A percentile compares a stretch with the other conserved stretches of the same genome.
Conservation (phyloP, 2,888 invertebrate species). For the Trichacis sp. region DNA sequence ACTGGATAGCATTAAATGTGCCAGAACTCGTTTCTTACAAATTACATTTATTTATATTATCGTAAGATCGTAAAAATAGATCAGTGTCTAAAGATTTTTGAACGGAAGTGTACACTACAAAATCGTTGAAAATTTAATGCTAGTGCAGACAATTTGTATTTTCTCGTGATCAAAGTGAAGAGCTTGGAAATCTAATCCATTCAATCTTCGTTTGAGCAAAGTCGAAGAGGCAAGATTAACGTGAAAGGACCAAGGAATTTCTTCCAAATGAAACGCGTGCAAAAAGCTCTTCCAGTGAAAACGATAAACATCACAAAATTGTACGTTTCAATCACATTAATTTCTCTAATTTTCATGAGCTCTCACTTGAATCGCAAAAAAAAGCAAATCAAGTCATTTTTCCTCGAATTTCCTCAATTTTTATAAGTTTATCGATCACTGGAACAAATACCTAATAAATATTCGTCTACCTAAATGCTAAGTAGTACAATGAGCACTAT, state of each 20-base stretch:
- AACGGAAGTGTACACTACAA: too few relatives aligned
- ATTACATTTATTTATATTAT: too few relatives aligned
- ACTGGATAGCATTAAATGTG: too few relatives aligned
- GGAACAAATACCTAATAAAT: constrained; percentile 54
- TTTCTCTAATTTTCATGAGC: neutral
- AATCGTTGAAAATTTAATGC: too few relatives aligned
- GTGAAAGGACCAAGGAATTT: neutral
- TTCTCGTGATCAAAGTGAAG: neutral
- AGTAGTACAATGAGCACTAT: constrained; percentile 65
- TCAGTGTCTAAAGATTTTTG: too few relatives aligned
- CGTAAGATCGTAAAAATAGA: too few relatives aligned
- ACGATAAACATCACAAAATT: neutral
- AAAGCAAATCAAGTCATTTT: too few relatives aligned
- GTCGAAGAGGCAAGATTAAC: constrained; percentile 8
- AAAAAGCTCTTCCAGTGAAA: constrained; percentile 10
- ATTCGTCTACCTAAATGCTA: constrained; percentile 61
- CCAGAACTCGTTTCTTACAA: too few relatives aligned
- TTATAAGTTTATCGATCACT: neutral
- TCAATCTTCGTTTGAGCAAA: constrained; percentile 9
- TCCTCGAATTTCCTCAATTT: neutral
- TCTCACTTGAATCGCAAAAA: too few relatives aligned
- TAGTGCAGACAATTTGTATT: too few relatives aligned
- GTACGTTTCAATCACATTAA: neutral
- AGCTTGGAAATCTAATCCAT: neutral
- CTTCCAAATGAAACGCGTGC: constrained; percentile 21